phyloP scores from a whole-genome alignment of 1,140 invertebrate species.

The Aethina tumida region DNA sequence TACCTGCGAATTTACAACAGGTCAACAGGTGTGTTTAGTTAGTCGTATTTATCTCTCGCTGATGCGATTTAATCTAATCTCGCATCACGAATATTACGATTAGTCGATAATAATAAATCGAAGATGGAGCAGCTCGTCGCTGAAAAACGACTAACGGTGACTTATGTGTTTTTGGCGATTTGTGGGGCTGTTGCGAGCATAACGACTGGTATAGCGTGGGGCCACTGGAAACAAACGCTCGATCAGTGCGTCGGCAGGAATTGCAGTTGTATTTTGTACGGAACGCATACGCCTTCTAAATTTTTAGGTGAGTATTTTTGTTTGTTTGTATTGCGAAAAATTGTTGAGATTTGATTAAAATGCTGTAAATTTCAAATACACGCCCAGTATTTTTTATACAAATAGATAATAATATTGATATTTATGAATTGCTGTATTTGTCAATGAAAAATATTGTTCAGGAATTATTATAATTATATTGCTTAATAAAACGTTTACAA shows the following conservation, averaged over 20 bases:
- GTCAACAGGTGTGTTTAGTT: too few species aligned
- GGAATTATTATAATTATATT: too few species aligned
- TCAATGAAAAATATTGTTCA: too few species aligned
- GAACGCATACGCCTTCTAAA: slow-evolving; percentile 36
- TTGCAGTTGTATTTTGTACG: slow-evolving; percentile 48
- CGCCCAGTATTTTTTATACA: neutral
- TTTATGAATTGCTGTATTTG: too few species aligned
- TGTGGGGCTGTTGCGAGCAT: slow-evolving; percentile 36
- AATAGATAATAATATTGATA: neutral
- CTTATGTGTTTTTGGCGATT: slow-evolving; percentile 34
- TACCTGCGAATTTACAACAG: too few species aligned
- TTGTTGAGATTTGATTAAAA: neutral
- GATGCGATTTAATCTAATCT: too few species aligned
- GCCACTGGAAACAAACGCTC: slow-evolving; percentile 43
- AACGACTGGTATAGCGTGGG: slow-evolving; percentile 39
- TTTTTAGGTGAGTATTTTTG: slow-evolving; percentile 35
- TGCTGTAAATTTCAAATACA: too few species aligned
- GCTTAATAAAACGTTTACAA: too few species aligned
- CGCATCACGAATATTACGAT: too few species aligned
- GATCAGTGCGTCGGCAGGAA: slow-evolving; percentile 40
- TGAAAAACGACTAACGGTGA: slow-evolving; percentile 35
- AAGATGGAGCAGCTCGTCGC: slow-evolving; percentile 21
- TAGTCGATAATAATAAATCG: too few species aligned
- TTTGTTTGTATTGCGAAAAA: slow-evolving; percentile 3
- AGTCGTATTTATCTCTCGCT: too few species aligned